phyloP scores from a whole-genome alignment of 2,888 invertebrate genomes.

The Trissoscelio sp. region DNA sequence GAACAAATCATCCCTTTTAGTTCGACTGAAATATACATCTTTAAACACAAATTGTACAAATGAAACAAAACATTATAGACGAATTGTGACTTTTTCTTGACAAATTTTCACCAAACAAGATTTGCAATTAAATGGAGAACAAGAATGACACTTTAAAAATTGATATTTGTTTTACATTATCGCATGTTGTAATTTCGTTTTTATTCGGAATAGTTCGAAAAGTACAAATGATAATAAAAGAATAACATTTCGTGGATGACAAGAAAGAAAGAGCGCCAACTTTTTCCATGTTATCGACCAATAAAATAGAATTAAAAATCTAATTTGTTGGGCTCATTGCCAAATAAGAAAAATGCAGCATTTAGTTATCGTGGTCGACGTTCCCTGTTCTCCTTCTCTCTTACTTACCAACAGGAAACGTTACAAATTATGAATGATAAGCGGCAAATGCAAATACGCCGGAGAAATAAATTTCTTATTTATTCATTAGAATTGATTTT shows the following conservation, averaged over 20 bases:
- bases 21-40: neutral
- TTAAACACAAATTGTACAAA: too few species aligned
- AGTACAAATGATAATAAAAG: slow-evolving; percentile 52
- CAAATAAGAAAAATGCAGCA: slow-evolving; percentile 66
- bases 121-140: slow-evolving; percentile 13
- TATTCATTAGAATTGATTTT: neutral
- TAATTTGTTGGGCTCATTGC: slow-evolving; percentile 64
- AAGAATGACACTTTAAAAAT: slow-evolving; percentile 8
- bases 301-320: slow-evolving; percentile 67
- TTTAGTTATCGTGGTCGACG: slow-evolving; percentile 62
- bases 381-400: neutral
- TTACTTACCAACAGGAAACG: slow-evolving; percentile 1
- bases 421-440: slow-evolving; percentile 42
- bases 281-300: slow-evolving; percentile 64
- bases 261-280: slow-evolving; percentile 58
- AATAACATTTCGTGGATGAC: slow-evolving; percentile 40
- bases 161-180: slow-evolving; percentile 43
- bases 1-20: neutral
- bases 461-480: neutral
- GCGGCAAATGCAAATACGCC: neutral
- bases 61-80: too few species aligned
- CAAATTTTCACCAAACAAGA: too few species aligned
- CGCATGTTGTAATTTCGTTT: slow-evolving; percentile 53
- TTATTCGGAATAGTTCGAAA: slow-evolving; percentile 34
- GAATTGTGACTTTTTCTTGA: too few species aligned